A percentile compares a stretch with the other conserved stretches of the same genome.
These are phyloP conservation scores for Porites cylindrica DNA, from an alignment of 92 coral and sea anemone species.

Conservation along the genomic window DNA sequence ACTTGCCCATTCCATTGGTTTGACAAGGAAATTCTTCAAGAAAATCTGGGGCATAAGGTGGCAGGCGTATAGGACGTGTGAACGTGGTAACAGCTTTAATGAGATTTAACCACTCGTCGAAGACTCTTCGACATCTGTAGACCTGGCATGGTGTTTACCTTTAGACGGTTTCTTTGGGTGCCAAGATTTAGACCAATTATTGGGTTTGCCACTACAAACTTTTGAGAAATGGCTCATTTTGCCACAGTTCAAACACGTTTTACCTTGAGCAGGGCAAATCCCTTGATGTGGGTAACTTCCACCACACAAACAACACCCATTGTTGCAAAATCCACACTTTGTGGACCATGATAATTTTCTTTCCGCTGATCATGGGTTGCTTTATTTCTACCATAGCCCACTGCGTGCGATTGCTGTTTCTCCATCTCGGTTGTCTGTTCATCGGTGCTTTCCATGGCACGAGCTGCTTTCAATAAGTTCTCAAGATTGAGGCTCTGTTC, in stretches of 20 bases:
- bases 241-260: slow-evolving; percentile 58
- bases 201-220: slow-evolving; percentile 49
- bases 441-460: slow-evolving; percentile 64
- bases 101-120: background rate
- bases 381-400: slow-evolving; percentile 25
- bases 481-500: slow-evolving; percentile 69
- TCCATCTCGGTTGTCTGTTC: slow-evolving; percentile 64
- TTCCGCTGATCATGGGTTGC: slow-evolving; percentile 20
- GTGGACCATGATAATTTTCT: slow-evolving; percentile 2
- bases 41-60: slow-evolving; percentile 53
- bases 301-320: slow-evolving; percentile 47
- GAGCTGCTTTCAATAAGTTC: slow-evolving; percentile 60
- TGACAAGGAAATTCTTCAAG: slow-evolving; percentile 58
- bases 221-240: slow-evolving; percentile 58
- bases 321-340: slow-evolving; percentile 25
- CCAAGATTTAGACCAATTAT: background rate
- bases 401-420: slow-evolving; percentile 59
- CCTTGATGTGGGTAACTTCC: slow-evolving; percentile 66
- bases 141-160: slow-evolving; percentile 24
- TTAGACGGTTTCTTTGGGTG: slow-evolving; percentile 22
- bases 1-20: slow-evolving; percentile 58
- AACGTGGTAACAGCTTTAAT: too few species aligned
- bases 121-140: slow-evolving; percentile 1
- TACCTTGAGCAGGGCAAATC: slow-evolving; percentile 66
- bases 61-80: background rate